phyloP scores from a whole-genome alignment of 2,113 vertebrate species.

The Mobula hypostoma region DNA sequence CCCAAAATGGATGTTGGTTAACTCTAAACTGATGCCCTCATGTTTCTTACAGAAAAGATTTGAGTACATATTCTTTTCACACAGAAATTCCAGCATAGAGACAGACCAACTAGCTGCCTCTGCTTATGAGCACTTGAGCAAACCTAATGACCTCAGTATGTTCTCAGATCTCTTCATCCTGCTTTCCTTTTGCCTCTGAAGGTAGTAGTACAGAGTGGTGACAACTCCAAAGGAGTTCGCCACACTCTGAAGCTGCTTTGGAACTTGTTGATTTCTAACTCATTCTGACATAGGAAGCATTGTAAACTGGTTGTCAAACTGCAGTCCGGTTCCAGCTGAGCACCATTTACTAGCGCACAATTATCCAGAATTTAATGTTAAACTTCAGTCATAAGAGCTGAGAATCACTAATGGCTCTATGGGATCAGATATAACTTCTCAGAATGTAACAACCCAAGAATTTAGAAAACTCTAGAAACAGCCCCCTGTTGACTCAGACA shows the following conservation, averaged over 20 bases:
- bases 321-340: not conserved
- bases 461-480: too few relatives aligned
- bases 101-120: not conserved
- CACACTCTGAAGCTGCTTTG: not conserved
- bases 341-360: not conserved
- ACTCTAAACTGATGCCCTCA: not conserved
- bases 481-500: not conserved
- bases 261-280: not conserved
- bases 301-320: not conserved
- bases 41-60: not conserved
- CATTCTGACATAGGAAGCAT: not conserved
- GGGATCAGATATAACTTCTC: too few relatives aligned
- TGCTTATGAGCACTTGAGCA: not conserved
- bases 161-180: not conserved
- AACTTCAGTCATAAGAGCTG: not conserved
- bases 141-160: not conserved
- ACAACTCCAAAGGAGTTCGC: not conserved
- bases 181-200: not conserved
- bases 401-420: too few relatives aligned
- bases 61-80: not conserved
- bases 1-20: not conserved
- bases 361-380: not conserved
- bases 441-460: too few relatives aligned
- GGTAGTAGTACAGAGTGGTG: not conserved
- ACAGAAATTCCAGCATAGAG: too few relatives aligned